A percentile compares a stretch with the other conserved stretches of the same genome.
Conservation (phyloP, 1,140 invertebrate genomes). For the silkworm (Bombyx mori) region DNA sequence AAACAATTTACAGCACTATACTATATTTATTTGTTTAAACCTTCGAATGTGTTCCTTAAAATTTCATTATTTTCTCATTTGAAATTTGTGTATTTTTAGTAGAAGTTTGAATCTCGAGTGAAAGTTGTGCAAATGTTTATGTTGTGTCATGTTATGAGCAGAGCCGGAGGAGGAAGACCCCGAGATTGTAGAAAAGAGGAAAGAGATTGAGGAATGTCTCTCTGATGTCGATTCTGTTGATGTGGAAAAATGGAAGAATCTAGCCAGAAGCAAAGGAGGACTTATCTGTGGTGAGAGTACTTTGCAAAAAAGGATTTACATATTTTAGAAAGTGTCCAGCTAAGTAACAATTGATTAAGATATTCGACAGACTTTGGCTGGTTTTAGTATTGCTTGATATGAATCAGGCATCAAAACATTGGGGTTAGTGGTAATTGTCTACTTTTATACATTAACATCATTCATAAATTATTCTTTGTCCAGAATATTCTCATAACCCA, state of each 20-base stretch:
- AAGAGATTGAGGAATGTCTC: slow-evolving; percentile 56
- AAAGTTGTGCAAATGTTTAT: slow-evolving; percentile 11
- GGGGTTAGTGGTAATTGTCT: too few relatives aligned
- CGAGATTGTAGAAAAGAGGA: slow-evolving; percentile 50
- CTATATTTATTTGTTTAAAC: neutral
- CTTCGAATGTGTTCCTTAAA: too few relatives aligned
- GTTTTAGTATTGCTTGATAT: too few relatives aligned
- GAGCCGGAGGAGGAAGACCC: slow-evolving; percentile 55
- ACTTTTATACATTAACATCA: too few relatives aligned
- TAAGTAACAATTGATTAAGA: too few relatives aligned
- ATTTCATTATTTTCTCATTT: too few relatives aligned
- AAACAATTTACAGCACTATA: slow-evolving; percentile 37
- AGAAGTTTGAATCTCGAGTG: slow-evolving; percentile 5
- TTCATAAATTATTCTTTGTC: too few relatives aligned
- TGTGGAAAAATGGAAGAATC: slow-evolving; percentile 67
- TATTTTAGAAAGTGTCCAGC: too few relatives aligned
- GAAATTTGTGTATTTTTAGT: too few relatives aligned
- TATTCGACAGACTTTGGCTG: too few relatives aligned
- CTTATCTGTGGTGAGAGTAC: slow-evolving; percentile 70
- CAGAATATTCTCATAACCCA: too few relatives aligned
- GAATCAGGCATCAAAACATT: too few relatives aligned
- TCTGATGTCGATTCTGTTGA: slow-evolving; percentile 49
- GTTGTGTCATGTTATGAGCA: slow-evolving; percentile 27
- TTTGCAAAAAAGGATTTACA: neutral
- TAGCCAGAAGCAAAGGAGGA: slow-evolving; percentile 73